Evolutionary conservation across 2,113 vertebrate genomes (phyloP).

Genomic region (Dolichallabes microphthalmus): DNA sequence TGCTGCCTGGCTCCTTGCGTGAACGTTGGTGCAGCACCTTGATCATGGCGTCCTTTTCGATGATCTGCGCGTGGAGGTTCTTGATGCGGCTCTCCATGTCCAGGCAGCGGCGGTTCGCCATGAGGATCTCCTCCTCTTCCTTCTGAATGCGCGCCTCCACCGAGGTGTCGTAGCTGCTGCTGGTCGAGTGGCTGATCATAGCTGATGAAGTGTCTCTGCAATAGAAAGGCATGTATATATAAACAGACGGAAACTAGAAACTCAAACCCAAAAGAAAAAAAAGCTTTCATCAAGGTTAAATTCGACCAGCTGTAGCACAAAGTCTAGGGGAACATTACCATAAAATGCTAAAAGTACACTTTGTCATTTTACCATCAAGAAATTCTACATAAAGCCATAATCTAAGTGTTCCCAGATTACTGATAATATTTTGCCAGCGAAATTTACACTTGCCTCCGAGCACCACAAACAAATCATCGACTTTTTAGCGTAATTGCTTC

Average conservation of each 20-base stretch:
- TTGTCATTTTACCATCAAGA: background rate
- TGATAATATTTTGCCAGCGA: background rate
- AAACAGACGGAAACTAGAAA: background rate
- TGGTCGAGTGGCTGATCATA: conserved; percentile 85
- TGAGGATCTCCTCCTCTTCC: conserved; percentile 95
- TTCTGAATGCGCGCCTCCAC: conserved; percentile 96
- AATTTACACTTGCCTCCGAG: background rate
- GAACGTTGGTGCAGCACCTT: conserved; percentile 98
- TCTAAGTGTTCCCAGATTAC: background rate
- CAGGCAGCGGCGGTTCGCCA: conserved; percentile 94
- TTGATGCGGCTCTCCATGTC: conserved; percentile 99
- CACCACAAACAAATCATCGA: background rate
- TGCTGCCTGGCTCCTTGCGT: conserved; percentile 85
- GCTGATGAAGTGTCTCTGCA: conserved; percentile 84
- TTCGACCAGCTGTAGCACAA: background rate
- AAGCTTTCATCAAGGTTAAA: background rate
- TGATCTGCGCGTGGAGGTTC: conserved; percentile 97
- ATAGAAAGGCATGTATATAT: background rate
- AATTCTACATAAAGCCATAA: background rate
- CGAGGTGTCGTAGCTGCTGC: conserved; percentile 90
- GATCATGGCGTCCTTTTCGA: conserved; percentile 99
- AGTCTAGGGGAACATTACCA: background rate
- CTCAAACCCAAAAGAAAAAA: background rate
- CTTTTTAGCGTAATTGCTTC: background rate
- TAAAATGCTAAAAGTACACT: background rate